phyloP scores from a whole-genome alignment of 2,888 invertebrate species.

The Idaea dimidiata region DNA sequence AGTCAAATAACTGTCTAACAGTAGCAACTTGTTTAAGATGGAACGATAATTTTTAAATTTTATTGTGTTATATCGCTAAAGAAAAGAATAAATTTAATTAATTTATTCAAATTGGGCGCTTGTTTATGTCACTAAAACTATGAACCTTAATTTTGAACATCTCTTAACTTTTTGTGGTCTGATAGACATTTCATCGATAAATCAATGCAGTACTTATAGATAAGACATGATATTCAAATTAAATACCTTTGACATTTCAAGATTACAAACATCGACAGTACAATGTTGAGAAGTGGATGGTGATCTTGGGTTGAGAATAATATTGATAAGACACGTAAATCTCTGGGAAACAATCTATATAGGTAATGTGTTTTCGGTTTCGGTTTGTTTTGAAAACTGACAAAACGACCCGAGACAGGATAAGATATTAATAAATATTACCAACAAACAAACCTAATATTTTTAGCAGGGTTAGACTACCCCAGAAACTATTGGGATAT shows the following conservation, averaged over 20 bases:
- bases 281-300: slow-evolving; percentile 57
- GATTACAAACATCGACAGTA: slow-evolving; percentile 75
- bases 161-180: slow-evolving; percentile 31
- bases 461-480: too few species aligned
- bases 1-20: background rate
- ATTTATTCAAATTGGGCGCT: background rate
- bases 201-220: slow-evolving; percentile 63
- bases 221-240: slow-evolving; percentile 79
- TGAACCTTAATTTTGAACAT: slow-evolving; percentile 25
- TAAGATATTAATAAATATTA: too few species aligned
- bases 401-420: too few species aligned
- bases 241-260: slow-evolving; percentile 79
- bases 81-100: background rate
- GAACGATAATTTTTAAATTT: background rate
- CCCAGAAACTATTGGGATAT: too few species aligned
- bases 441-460: too few species aligned
- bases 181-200: slow-evolving; percentile 71
- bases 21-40: background rate
- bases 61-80: background rate
- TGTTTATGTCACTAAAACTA: slow-evolving; percentile 14
- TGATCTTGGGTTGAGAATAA: slow-evolving; percentile 39
- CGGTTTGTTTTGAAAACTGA: background rate
- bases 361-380: background rate
- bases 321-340: slow-evolving; percentile 38
- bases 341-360: background rate